Base-by-base conservation (phyloP, 2,113 vertebrate species). In the Grammomys surdaster region DNA sequence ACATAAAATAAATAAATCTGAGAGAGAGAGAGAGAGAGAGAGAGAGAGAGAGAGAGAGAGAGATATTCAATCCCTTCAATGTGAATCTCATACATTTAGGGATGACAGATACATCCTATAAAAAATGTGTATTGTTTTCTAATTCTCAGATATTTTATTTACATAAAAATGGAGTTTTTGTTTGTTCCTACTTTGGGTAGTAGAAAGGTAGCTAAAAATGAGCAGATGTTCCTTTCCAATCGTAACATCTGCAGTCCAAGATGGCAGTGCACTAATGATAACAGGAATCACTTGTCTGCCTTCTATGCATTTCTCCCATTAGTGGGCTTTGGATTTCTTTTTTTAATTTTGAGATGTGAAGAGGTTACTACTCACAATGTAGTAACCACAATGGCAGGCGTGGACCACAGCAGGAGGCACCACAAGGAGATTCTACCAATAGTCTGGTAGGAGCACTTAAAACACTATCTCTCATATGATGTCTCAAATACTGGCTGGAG, bases 361-460 rank as follows among this genome's bases (percentile, higher is more conserved):
- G 26, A 51, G 26, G 46, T 33, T 51, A 1, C 19, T 19, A 58
- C 4, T 81, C 78, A 81, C 78, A n/a, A 13, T 58, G 33, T 58
- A 58, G 3, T 43, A 43, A 13, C 81, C n/a, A 84, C 40, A 56
- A 63, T 24, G 56, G 81, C 81, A 60, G 56, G n/a, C 12, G 24
- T 26, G 48, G 28, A 54, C 28, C 48, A 36, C 33, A 7, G 48
- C 77, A 77, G 43, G 24, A n/a, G n/a, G 81, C 40, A 93, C 82
- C 90, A 69, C 78, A 81, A 6, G 19, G 67, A 89, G 54, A 95
- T 69, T 80, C 77, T 91, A 93, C 76, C 73, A 78, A 86, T n/a
- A 95, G 48, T 81, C 78, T 67, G 11, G 51, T 63, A 13, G 43
- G 88, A 95, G 17, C 28, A 91, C 72, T 92, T 95, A 81, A 93